Evolutionary conservation across 2,113 vertebrate genomes (phyloP).

Genomic region (Rhinolophus sinicus): DNA sequence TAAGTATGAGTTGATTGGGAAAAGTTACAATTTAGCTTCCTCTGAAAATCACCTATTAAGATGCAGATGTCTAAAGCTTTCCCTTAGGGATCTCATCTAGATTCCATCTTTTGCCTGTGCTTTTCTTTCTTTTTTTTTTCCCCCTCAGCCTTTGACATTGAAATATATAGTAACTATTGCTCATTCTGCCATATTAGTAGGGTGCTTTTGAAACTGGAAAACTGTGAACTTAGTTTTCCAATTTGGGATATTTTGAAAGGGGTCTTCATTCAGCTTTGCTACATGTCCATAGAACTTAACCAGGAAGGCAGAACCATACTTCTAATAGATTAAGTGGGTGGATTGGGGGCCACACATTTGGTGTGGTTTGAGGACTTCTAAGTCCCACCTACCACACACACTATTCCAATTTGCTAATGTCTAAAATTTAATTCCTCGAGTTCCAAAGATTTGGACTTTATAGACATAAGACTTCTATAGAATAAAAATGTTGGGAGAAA

Average conservation of each 20-base stretch:
- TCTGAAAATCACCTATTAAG: slow-evolving; percentile 67
- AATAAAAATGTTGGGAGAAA: not conserved
- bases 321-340: not conserved
- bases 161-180: slow-evolving; percentile 48
- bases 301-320: not conserved
- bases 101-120: not conserved
- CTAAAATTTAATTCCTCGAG: not conserved
- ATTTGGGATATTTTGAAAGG: not conserved
- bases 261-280: not conserved
- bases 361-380: not conserved
- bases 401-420: not conserved
- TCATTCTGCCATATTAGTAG: slow-evolving; percentile 47
- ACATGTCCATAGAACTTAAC: not conserved
- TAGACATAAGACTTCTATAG: not conserved
- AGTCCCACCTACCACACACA: not conserved
- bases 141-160: slow-evolving; percentile 38
- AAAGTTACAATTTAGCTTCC: slow-evolving; percentile 50
- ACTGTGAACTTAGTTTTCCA: slow-evolving; percentile 22
- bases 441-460: not conserved
- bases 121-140: not conserved
- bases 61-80: slow-evolving; percentile 68
- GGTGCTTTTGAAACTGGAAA: slow-evolving; percentile 9
- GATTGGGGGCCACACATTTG: not conserved
- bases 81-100: slow-evolving; percentile 40
- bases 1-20: not conserved